Percentiles rank a stretch among this genome's conserved stretches.
phyloP scores from a whole-genome alignment of 2,113 vertebrate genomes.

The Bothrops jararaca region DNA sequence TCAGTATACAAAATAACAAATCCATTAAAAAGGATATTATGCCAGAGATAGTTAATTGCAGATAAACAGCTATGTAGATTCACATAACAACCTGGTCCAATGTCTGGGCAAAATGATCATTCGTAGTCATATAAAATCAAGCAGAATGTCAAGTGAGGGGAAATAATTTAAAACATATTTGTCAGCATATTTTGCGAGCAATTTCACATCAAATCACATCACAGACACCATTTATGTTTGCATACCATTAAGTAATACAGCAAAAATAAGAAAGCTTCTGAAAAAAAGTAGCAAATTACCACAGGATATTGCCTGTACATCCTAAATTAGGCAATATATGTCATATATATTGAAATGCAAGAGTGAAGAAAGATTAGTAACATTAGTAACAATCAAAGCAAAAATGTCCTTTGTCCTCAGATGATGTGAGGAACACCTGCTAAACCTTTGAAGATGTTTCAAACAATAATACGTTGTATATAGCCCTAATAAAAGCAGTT shows the following conservation, averaged over 20 bases:
- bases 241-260: not conserved
- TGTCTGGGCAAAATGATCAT: not conserved
- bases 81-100: not conserved
- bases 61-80: not conserved
- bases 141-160: not conserved
- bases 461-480: not conserved
- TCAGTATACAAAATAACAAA: not conserved
- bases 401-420: not conserved
- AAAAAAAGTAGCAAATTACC: not conserved
- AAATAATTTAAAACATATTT: not conserved
- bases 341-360: not conserved
- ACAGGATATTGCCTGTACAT: not conserved
- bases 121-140: not conserved
- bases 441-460: not conserved
- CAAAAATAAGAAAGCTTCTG: not conserved
- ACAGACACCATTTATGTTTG: not conserved
- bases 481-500: not conserved
- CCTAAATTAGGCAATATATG: not conserved
- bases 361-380: not conserved
- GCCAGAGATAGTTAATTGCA: not conserved
- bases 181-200: not conserved
- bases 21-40: not conserved
- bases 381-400: not conserved
- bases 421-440: not conserved
- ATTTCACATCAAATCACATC: not conserved